phyloP scores from a whole-genome alignment of 2,888 invertebrate species.

The Sclerodermus sp. region DNA sequence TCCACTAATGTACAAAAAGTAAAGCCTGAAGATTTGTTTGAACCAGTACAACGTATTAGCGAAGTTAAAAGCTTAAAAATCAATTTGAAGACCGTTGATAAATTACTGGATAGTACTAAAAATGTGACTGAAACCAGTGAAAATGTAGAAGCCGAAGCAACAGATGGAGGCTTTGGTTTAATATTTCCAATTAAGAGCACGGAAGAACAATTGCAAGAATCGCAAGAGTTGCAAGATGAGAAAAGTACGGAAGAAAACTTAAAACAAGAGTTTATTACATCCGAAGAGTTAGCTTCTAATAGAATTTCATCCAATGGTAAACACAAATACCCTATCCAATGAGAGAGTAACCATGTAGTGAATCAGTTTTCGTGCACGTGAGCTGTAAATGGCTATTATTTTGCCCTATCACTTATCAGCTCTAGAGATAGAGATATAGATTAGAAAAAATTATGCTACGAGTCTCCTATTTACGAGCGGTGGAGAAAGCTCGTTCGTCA shows the following conservation, averaged over 20 bases:
- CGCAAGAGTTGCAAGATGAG: conserved; percentile 23
- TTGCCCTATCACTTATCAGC: too few relatives aligned
- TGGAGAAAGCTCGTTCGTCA: too few relatives aligned
- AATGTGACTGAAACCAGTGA: conserved; percentile 15
- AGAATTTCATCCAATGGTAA: conserved; percentile 68
- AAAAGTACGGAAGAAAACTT: conserved; percentile 43
- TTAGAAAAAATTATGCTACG: too few relatives aligned
- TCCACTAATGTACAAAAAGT: conserved; percentile 35
- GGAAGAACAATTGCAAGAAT: conserved; percentile 9
- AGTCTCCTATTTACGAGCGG: too few relatives aligned
- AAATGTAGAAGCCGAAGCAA: conserved; percentile 32
- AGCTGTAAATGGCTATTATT: too few relatives aligned
- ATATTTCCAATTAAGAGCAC: conserved; percentile 47
- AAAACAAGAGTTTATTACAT: conserved; percentile 58
- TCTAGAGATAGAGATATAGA: too few relatives aligned
- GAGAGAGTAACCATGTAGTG: too few relatives aligned
- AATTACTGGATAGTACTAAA: conserved; percentile 26
- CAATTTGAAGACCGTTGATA: conserved; percentile 60
- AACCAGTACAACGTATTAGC: conserved; percentile 53
- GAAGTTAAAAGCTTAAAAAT: conserved; percentile 59
- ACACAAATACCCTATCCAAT: too few relatives aligned
- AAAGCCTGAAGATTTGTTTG: conserved; percentile 63
- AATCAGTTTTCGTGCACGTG: too few relatives aligned
- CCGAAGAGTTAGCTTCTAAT: conserved; percentile 68
- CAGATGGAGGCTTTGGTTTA: conserved; percentile 48